These are phyloP conservation scores for Nanorana parkeri DNA, from an alignment of 2,113 vertebrate genomes.

Conservation along the genomic window DNA sequence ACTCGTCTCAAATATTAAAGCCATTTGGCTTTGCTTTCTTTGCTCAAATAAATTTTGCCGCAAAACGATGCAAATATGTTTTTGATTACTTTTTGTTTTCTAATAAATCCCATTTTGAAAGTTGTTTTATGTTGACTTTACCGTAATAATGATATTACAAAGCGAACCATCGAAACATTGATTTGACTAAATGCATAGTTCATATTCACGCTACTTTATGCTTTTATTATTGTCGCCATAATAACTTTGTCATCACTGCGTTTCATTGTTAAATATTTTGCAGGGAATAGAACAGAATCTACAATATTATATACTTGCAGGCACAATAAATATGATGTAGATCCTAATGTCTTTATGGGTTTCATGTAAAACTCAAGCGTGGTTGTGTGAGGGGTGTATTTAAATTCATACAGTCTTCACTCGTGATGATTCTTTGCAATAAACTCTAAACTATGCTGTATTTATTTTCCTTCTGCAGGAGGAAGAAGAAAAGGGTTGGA, in stretches of 20 bases:
- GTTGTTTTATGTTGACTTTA: background rate
- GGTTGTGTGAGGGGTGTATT: background rate
- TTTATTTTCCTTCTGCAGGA: background rate
- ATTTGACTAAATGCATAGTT: conserved; percentile 4
- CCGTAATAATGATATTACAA: background rate
- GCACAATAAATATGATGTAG: conserved; percentile 9
- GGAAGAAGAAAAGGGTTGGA: background rate
- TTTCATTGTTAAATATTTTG: background rate
- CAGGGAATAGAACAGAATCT: background rate
- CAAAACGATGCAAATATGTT: background rate
- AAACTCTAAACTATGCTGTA: conserved; percentile 34
- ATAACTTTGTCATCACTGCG: background rate
- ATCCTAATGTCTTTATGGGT: conserved; percentile 12
- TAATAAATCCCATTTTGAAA: background rate
- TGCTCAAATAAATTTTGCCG: background rate
- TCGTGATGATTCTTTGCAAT: conserved; percentile 14
- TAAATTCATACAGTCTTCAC: background rate
- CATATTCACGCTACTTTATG: background rate
- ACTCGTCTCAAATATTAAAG: conserved; percentile 15
- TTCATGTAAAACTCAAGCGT: background rate
- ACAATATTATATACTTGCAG: background rate
- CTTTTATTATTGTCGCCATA: conserved; percentile 3
- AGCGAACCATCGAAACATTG: background rate
- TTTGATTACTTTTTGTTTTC: background rate
- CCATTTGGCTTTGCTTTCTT: background rate